Percentiles rank a stretch among this genome's conserved stretches.
Evolutionary conservation across 2,113 vertebrate species (phyloP).

Genomic region (Microtus richardsoni): DNA sequence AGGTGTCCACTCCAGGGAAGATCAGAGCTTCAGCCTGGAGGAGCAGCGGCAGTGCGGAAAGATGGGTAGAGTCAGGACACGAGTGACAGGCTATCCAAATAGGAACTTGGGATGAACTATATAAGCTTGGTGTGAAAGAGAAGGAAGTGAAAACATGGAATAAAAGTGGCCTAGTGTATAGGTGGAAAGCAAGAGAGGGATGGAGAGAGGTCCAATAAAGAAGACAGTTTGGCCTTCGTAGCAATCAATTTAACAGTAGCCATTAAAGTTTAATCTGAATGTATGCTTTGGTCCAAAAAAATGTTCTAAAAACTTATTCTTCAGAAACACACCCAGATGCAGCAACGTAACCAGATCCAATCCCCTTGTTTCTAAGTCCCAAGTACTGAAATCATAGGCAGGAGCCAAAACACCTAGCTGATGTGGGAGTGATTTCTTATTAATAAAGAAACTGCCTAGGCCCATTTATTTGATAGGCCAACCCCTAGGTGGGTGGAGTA

Average conservation of each 20-base stretch:
- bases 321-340: neutral
- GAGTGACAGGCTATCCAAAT: neutral
- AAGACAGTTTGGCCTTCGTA: neutral
- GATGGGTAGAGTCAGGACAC: neutral
- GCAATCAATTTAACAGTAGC: neutral
- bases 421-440: no score
- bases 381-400: neutral
- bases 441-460: no score
- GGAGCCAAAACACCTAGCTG: neutral
- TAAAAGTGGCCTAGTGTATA: neutral
- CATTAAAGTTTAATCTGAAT: neutral
- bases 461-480: no score
- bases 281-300: neutral
- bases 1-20: neutral
- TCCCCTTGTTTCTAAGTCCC: neutral
- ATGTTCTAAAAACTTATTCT: conserved; percentile 11
- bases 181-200: neutral
- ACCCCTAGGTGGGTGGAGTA: no score
- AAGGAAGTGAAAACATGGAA: neutral
- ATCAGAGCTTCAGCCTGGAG: neutral
- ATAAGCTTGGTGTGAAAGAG: neutral
- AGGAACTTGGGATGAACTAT: neutral
- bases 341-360: neutral
- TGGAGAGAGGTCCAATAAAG: neutral
- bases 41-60: neutral